Evolutionary conservation across 37 sponge, comb jelly and placozoan species (phyloP), one percentile per base, ranked within the genome.

Genomic region (Lycopodina hypogea): DNA sequence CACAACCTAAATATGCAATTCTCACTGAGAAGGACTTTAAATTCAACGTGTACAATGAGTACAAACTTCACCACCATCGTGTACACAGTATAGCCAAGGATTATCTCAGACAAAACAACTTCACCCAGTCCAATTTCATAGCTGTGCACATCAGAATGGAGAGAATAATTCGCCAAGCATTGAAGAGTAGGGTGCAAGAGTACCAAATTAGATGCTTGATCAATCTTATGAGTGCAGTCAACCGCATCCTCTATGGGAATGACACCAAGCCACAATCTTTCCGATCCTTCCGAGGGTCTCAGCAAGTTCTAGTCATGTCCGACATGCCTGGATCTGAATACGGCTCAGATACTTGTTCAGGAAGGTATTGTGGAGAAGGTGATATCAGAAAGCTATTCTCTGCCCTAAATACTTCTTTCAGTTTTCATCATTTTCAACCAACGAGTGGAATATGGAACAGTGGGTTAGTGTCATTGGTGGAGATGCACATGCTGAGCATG

Each of bases 381-480:
- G 19, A 56, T 17, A 8, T 35, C 35, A 56, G 8, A 56, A 53
- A 56, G 9, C 55, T 59, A 58, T 2, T 17, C 39, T 29, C 19
- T 15, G 28, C 35, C 28, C 1, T n/a, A 24, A 56, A 23, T 33
- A 1, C 23, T 57, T 35, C 30, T 24, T 6, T 75, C 57, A 60
- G 26, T 14, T 51, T 28, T 61, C 36, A 65, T 19, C 30, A 28
- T 15, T 65, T 30, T 65, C 66, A 65, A 12, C 66, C 66, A 30
- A 32, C 18, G 33, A 32, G 7, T 65, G 28, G 15, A 23, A 59
- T 18, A 6, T 32, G 7, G 15, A 73, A 80, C 68, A 75, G 57
- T 68, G 81, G 75, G 22, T 80, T 58, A 56, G 75, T 86, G 38
- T 79, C 81, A 26, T 45, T 86, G 52, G 86, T 86, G 18, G 86